These are phyloP conservation scores for Sebastes steindachneri DNA, from an alignment of 2,797 vertebrate genomes.

Conservation along the genomic window DNA sequence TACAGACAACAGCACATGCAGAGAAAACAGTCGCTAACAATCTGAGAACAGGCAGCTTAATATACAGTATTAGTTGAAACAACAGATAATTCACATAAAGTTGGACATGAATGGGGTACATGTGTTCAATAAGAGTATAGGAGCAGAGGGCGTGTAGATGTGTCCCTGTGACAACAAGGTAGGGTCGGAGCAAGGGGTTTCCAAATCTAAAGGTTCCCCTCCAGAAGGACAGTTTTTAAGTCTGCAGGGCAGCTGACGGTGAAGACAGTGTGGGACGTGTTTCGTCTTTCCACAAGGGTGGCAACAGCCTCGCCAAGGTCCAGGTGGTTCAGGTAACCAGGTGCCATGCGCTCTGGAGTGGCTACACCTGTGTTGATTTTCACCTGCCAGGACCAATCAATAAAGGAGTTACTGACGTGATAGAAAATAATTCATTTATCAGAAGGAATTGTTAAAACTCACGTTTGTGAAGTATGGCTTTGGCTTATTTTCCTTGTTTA, in stretches of 20 bases:
- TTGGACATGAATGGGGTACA: background rate
- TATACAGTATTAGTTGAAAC: constrained; percentile 5
- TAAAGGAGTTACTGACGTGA: too few species aligned
- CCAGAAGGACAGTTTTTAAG: constrained; percentile 78
- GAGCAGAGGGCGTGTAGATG: background rate
- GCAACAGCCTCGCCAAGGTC: constrained; percentile 82
- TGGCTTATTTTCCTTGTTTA: too few species aligned
- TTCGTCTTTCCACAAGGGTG: constrained; percentile 71
- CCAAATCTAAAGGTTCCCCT: constrained; percentile 66
- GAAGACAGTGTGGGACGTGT: constrained; percentile 77
- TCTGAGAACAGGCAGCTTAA: constrained; percentile 8
- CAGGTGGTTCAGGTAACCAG: constrained; percentile 82
- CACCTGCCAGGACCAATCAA: constrained; percentile 69
- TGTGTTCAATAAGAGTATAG: background rate
- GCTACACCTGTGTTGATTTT: constrained; percentile 87
- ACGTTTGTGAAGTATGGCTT: too few species aligned
- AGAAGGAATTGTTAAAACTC: too few species aligned
- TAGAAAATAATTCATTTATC: too few species aligned
- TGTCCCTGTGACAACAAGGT: background rate
- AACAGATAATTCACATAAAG: background rate
- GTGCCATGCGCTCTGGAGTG: constrained; percentile 76
- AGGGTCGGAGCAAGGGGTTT: background rate
- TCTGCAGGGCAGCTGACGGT: constrained; percentile 80
- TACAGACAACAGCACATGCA: constrained; percentile 62
- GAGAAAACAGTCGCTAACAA: constrained; percentile 16